Conservation (phyloP, 2,888 invertebrate species). For the Cylindroiulus punctatus region DNA sequence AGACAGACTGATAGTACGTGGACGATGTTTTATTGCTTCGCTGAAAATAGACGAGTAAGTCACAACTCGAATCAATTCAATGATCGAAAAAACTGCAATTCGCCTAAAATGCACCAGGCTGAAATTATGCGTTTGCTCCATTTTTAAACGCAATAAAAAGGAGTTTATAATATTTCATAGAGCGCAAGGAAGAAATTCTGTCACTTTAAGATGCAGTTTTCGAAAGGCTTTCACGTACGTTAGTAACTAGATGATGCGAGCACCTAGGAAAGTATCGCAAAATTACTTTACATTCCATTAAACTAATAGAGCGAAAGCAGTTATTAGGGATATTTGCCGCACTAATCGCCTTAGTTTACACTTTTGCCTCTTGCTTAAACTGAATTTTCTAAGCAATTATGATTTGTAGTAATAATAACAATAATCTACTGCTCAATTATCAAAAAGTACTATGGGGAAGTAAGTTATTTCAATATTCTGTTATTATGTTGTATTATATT, state of each 20-base stretch:
- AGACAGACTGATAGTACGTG: background rate
- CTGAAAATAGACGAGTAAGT: background rate
- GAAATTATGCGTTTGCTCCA: background rate
- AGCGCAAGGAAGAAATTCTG: background rate
- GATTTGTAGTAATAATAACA: background rate
- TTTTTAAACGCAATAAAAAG: background rate
- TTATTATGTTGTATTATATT: no score
- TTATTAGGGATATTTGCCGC: background rate
- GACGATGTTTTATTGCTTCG: background rate
- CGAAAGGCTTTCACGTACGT: constrained; percentile 20
- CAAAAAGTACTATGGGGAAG: no score
- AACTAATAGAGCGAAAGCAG: constrained; percentile 16
- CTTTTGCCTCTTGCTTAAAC: background rate
- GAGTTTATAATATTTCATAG: background rate
- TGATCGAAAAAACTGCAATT: background rate
- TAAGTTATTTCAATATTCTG: no score
- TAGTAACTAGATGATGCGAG: background rate
- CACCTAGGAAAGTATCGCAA: background rate
- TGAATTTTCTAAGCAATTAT: background rate
- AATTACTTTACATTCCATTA: background rate
- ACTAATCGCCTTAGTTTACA: background rate
- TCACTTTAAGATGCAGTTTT: background rate
- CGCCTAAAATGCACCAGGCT: background rate
- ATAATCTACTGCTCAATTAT: no score
- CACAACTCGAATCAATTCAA: background rate